Evolutionary conservation across 2,797 vertebrate species (phyloP).

Genomic region (Diceros bicornis): DNA sequence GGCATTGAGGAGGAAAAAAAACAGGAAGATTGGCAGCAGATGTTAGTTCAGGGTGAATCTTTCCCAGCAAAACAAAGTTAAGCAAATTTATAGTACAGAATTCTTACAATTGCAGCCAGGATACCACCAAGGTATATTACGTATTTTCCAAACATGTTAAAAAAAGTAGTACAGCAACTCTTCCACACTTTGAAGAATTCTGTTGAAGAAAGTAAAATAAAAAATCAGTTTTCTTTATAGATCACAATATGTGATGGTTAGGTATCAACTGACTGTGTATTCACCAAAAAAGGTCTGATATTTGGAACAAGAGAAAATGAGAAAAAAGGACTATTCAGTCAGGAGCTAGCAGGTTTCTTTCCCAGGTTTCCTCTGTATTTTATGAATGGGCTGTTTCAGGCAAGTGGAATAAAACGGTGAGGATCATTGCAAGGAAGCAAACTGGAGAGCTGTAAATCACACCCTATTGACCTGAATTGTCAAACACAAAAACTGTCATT

Average conservation of each 20-base stretch:
- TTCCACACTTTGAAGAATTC: slow-evolving; percentile 32
- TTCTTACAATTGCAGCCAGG: background rate
- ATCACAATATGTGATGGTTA: background rate
- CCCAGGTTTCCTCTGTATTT: background rate
- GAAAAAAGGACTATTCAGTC: slow-evolving; percentile 9
- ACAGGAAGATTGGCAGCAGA: too few relatives aligned
- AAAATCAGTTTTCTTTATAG: slow-evolving; percentile 7
- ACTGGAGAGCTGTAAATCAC: background rate
- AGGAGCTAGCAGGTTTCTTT: background rate
- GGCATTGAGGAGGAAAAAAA: too few relatives aligned
- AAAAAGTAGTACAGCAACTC: background rate
- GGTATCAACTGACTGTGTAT: background rate
- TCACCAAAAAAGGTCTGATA: background rate
- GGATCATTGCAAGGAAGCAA: background rate
- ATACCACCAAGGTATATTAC: background rate
- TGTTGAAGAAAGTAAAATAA: background rate
- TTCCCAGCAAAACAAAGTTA: too few relatives aligned
- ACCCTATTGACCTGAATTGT: background rate
- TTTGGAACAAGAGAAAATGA: background rate
- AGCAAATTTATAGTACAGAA: background rate
- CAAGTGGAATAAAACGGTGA: background rate
- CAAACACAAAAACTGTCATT: background rate
- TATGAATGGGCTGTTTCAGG: background rate
- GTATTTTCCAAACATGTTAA: background rate
- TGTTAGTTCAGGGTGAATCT: too few relatives aligned